Evolutionary conservation across 2,113 vertebrate genomes (phyloP), one percentile per base, ranked within the genome.

Genomic region (Microtus oregoni): DNA sequence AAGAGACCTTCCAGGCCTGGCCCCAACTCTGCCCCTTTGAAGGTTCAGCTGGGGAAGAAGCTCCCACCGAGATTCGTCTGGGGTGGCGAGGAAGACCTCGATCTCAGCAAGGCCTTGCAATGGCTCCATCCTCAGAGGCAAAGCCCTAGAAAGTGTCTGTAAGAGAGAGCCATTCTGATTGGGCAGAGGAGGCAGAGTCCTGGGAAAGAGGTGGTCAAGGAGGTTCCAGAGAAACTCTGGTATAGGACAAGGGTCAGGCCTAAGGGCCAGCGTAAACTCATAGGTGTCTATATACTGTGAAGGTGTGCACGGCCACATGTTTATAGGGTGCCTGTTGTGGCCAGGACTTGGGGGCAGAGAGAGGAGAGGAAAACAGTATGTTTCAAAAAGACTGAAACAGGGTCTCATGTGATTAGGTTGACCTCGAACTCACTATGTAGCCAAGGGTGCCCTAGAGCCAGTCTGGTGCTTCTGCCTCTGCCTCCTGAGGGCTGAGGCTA

Each of bases 321-420:
- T 14, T 65, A 75, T 1, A 28, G 28, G 7, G 7, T 2, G 30
- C 4, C 44, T 19, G 7, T 0, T 9, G 26, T 44, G 26, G 20
- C 44, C 35, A 38, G 32, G 30, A 58, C 41, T 55, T 44, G 22
- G 17, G 85, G 38, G 52, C 1, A 58, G 26, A 58, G 2, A 35
- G 24, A 28, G 65, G 12, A 4, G 1, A 22, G 30, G 3, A 35
- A 30, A 77, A 73, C 4, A 14, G 72, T 1, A 7, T 47, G 1
- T 61, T 32, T 3, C 2, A 14, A 68, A 68, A 68, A 5, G 3
- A 19, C 5, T 44, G 26, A 63, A 65, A 30, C 15, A 63, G n/a
- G 55, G 26, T 44, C 58, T 65, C 3, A 14, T 32, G 17, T 32
- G 38, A 67, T 41, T 35, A 86, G 10, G 41, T 24, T 86, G 63